Conservation (phyloP, 1,140 invertebrate genomes). For the Gerris buenoi region DNA sequence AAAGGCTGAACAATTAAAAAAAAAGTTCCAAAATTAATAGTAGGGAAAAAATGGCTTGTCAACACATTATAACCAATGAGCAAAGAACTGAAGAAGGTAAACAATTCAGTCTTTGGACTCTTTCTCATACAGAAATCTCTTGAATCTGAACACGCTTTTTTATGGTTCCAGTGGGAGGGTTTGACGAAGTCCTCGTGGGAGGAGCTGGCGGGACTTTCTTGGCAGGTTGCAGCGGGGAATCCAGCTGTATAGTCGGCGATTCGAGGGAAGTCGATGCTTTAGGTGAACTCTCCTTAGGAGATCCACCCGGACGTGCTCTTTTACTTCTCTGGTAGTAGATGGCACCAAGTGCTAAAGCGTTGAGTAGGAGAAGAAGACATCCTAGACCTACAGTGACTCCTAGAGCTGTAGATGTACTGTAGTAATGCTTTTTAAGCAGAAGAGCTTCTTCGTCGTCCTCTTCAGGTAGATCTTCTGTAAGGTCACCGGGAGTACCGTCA, state of each 20-base stretch:
- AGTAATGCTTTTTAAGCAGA: slow-evolving; percentile 39
- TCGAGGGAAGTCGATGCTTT: slow-evolving; percentile 17
- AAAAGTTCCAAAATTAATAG: no score
- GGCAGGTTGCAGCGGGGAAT: slow-evolving; percentile 30
- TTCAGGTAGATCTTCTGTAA: slow-evolving; percentile 30
- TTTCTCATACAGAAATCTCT: slow-evolving; percentile 49
- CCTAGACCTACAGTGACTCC: slow-evolving; percentile 78
- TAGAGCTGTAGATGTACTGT: slow-evolving; percentile 63
- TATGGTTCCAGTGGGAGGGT: slow-evolving; percentile 32
- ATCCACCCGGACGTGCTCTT: slow-evolving; percentile 24
- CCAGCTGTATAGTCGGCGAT: slow-evolving; percentile 1
- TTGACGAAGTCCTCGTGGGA: slow-evolving; percentile 31
- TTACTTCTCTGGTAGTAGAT: slow-evolving; percentile 57
- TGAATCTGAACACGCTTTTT: slow-evolving; percentile 50
- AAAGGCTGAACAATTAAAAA: no score
- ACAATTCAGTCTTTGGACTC: no score
- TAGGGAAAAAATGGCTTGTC: no score
- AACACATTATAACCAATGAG: no score
- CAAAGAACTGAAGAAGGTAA: no score
- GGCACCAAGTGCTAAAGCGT: slow-evolving; percentile 73
- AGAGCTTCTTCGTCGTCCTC: slow-evolving; percentile 35
- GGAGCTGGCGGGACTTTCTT: slow-evolving; percentile 31
- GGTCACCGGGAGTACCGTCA: no score
- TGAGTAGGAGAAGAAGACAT: slow-evolving; percentile 67
- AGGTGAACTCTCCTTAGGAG: slow-evolving; percentile 30